A percentile compares a stretch with the other conserved stretches of the same genome.
phyloP scores from a whole-genome alignment of 2,113 vertebrate genomes.

The Takifugu bimaculatus region DNA sequence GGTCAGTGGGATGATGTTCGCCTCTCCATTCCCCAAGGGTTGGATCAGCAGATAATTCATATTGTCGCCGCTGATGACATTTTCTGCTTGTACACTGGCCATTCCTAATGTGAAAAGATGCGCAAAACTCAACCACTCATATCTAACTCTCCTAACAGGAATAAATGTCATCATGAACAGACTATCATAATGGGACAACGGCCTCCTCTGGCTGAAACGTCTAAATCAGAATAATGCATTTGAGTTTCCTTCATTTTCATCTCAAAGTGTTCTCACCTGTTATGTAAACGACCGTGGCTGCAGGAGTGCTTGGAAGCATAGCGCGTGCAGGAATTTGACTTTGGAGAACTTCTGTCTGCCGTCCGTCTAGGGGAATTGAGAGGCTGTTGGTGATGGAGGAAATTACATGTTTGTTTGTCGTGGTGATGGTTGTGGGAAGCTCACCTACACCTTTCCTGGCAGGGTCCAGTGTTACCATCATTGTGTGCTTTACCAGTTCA shows the following conservation, averaged over 20 bases:
- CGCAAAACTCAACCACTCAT: not conserved
- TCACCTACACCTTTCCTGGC: slow-evolving; percentile 65
- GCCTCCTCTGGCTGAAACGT: not conserved
- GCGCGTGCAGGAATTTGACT: slow-evolving; percentile 40
- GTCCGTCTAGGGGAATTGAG: slow-evolving; percentile 31
- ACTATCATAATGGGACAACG: not conserved
- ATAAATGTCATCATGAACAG: too few species aligned
- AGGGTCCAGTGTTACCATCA: slow-evolving; percentile 68
- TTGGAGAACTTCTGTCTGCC: slow-evolving; percentile 46
- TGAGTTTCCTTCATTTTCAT: not conserved
- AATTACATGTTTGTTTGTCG: not conserved
- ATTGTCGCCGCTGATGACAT: slow-evolving; percentile 50
- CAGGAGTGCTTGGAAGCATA: slow-evolving; percentile 47
- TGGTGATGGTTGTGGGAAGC: slow-evolving; percentile 15
- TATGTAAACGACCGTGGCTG: slow-evolving; percentile 63
- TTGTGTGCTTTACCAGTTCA: slow-evolving; percentile 56
- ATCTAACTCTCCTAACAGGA: too few species aligned
- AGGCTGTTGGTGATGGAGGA: too few species aligned
- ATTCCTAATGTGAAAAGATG: slow-evolving; percentile 25
- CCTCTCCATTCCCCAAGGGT: slow-evolving; percentile 60
- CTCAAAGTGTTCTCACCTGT: slow-evolving; percentile 56
- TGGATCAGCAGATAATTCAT: slow-evolving; percentile 32
- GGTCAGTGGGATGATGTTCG: slow-evolving; percentile 63
- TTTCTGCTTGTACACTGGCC: slow-evolving; percentile 25
- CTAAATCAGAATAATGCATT: not conserved